phyloP scores from a whole-genome alignment of 2,113 vertebrate species.

The Ictidomys tridecemlineatus region DNA sequence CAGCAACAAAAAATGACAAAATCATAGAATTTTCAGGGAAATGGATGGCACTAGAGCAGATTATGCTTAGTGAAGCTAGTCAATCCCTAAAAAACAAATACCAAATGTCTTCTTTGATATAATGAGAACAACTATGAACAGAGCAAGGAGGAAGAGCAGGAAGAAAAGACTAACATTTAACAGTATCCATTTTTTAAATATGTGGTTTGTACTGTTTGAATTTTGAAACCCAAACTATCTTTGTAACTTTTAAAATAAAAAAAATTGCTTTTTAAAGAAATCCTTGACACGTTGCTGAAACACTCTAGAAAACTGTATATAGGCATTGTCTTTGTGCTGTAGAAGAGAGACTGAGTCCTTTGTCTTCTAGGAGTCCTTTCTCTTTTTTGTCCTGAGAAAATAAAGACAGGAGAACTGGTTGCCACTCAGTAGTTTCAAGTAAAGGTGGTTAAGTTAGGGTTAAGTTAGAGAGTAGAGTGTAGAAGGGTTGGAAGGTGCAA shows the following conservation, averaged over 20 bases:
- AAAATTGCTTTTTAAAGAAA: neutral
- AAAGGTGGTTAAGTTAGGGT: neutral
- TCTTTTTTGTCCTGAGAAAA: neutral
- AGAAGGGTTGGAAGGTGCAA: neutral
- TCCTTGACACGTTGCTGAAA: neutral
- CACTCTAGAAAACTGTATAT: neutral
- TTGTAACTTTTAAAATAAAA: slow-evolving; percentile 4
- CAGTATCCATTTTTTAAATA: neutral
- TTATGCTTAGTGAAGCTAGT: too few species aligned
- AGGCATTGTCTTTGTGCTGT: neutral
- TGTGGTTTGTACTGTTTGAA: slow-evolving; percentile 5
- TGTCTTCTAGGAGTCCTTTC: neutral
- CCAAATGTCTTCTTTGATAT: too few species aligned
- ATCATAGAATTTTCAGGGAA: too few species aligned
- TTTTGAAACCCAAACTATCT: slow-evolving; percentile 42
- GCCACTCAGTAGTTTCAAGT: neutral
- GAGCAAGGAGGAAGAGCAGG: too few species aligned
- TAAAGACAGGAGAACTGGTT: neutral
- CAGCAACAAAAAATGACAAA: too few species aligned
- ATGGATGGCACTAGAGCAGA: too few species aligned
- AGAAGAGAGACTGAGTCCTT: neutral
- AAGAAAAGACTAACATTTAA: too few species aligned
- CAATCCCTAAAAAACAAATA: too few species aligned
- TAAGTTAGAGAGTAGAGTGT: slow-evolving; percentile 42
- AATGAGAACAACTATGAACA: too few species aligned